phyloP scores from a whole-genome alignment of 1,140 invertebrate genomes.

The Leptinotarsa defecta region DNA sequence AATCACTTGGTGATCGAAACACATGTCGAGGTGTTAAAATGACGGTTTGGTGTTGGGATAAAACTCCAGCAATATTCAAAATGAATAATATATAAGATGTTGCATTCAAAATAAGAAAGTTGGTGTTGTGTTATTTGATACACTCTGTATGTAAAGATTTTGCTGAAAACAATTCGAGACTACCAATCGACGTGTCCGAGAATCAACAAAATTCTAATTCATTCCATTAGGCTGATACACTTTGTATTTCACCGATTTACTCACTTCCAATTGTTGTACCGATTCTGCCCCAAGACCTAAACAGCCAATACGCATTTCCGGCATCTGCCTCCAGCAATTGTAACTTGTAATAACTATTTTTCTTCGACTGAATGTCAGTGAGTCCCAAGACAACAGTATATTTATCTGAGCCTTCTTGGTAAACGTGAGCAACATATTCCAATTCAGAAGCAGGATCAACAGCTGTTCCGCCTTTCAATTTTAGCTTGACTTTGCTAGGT shows the following conservation, averaged over 20 bases:
- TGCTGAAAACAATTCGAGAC: too few species aligned
- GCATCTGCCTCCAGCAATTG: slow-evolving; percentile 84
- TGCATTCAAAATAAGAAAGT: too few species aligned
- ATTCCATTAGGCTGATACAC: too few species aligned
- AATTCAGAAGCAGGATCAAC: slow-evolving; percentile 89
- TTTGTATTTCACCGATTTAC: neutral
- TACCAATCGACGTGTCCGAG: too few species aligned
- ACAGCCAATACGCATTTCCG: slow-evolving; percentile 61
- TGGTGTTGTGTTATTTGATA: neutral
- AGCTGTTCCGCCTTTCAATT: slow-evolving; percentile 85
- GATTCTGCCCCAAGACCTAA: slow-evolving; percentile 86
- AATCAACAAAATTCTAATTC: too few species aligned
- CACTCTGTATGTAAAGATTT: neutral
- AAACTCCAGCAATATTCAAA: too few species aligned
- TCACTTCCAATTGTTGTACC: slow-evolving; percentile 86
- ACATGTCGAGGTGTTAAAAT: too few species aligned
- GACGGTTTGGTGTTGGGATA: too few species aligned
- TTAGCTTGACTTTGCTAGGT: slow-evolving; percentile 73
- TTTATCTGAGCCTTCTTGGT: slow-evolving; percentile 65
- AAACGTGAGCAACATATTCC: slow-evolving; percentile 81
- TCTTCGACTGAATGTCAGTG: slow-evolving; percentile 83
- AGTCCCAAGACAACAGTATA: slow-evolving; percentile 81
- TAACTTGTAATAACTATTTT: slow-evolving; percentile 95
- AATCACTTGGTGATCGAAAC: too few species aligned
- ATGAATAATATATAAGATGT: too few species aligned